A percentile compares a stretch with the other conserved stretches of the same genome.
Conservation (phyloP, 2,113 vertebrate species). For the Cacatua alba region DNA sequence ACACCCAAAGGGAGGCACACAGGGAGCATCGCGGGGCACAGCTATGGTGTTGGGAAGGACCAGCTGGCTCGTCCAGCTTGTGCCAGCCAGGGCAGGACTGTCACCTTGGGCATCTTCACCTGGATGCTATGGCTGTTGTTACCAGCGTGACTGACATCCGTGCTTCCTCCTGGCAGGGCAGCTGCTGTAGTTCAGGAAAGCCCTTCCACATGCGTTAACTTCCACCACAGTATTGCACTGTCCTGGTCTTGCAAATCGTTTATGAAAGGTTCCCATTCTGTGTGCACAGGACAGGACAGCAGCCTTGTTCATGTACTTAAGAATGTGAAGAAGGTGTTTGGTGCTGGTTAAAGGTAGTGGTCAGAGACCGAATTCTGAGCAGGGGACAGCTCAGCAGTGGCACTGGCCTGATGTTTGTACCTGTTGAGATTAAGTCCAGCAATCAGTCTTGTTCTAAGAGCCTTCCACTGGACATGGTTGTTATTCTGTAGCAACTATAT, state of each 20-base stretch:
- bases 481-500: background rate
- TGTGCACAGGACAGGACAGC: too few species aligned
- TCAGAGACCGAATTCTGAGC: rapidly evolving
- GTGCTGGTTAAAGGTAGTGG: background rate
- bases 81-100: background rate
- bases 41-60: background rate
- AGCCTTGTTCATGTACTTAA: rapidly evolving
- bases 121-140: rapidly evolving
- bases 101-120: rapidly evolving
- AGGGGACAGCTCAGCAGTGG: background rate
- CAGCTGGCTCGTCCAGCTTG: background rate
- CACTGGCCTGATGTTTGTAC: background rate
- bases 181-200: background rate
- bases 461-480: background rate
- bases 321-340: background rate
- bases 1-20: background rate
- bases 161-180: background rate
- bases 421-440: background rate
- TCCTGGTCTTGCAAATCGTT: background rate
- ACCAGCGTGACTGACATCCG: rapidly evolving
- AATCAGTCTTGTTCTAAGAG: background rate
- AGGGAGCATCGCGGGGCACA: rapidly evolving
- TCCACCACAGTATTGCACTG: background rate
- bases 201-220: background rate
- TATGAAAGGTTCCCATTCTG: rapidly evolving